These are phyloP conservation scores for Agrotis puta DNA, from an alignment of 2,888 invertebrate species.

Conservation along the genomic window DNA sequence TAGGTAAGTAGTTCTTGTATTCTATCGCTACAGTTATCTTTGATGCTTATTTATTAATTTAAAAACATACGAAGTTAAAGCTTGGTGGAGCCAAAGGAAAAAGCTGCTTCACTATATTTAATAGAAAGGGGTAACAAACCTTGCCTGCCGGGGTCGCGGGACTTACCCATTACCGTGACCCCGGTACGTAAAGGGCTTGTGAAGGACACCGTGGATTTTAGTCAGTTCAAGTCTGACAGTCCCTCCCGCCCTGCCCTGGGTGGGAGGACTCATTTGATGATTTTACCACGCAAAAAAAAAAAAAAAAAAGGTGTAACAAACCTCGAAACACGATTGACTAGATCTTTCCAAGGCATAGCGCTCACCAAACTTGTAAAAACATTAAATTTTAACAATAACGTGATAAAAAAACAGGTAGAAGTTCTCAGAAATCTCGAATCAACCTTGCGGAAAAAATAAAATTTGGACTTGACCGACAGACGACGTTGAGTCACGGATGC, in stretches of 20 bases:
- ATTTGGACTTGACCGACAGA: neutral
- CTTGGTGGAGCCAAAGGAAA: neutral
- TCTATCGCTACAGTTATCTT: no score
- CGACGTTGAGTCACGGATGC: conserved; percentile 16
- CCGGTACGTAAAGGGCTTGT: no score
- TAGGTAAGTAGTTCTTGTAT: no score
- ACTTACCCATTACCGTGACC: no score
- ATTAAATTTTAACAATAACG: neutral
- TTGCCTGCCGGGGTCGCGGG: no score
- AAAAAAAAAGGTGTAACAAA: no score
- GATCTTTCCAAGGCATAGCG: neutral
- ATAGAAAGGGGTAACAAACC: neutral
- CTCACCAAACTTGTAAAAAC: conserved; percentile 11
- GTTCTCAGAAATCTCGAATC: conserved; percentile 15
- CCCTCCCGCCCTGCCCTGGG: no score
- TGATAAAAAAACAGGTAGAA: conserved; percentile 11
- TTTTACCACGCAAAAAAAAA: no score
- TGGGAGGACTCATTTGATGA: no score
- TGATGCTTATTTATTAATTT: neutral
- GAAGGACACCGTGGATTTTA: no score
- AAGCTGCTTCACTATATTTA: neutral
- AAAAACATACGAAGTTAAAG: neutral
- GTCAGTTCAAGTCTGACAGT: no score
- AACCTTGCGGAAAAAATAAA: conserved; percentile 11
- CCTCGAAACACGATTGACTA: neutral